Percentiles rank a stretch among this genome's conserved stretches.
These are phyloP conservation scores for Cynopterus sphinx DNA, from an alignment of 2,797 vertebrate species.

Conservation along the genomic window DNA sequence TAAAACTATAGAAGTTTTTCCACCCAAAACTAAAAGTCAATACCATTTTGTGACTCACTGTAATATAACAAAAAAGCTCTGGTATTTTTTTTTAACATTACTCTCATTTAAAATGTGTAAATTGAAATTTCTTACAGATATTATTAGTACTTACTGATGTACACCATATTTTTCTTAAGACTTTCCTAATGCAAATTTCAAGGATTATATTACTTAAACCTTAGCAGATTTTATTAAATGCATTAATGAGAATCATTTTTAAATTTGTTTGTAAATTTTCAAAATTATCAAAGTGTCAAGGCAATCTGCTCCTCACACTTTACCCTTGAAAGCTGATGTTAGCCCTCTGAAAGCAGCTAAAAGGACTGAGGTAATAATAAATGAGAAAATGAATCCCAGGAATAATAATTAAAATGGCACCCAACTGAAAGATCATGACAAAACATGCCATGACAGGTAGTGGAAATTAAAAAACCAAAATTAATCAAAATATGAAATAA, in stretches of 20 bases:
- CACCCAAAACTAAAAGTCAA: background rate
- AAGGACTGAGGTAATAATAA: slow-evolving; percentile 47
- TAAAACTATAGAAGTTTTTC: background rate
- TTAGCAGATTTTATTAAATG: slow-evolving; percentile 66
- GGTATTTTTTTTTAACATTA: background rate
- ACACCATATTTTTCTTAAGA: slow-evolving; percentile 49
- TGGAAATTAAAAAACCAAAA: slow-evolving; percentile 80
- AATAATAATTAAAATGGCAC: slow-evolving; percentile 73
- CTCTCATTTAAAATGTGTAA: slow-evolving; percentile 8
- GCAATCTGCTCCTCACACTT: slow-evolving; percentile 46
- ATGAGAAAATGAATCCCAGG: slow-evolving; percentile 63
- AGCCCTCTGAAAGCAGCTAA: slow-evolving; percentile 53
- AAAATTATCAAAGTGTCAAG: slow-evolving; percentile 71
- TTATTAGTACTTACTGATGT: slow-evolving; percentile 62
- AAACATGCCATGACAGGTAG: slow-evolving; percentile 72
- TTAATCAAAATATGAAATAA: slow-evolving; percentile 81
- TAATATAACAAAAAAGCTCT: background rate
- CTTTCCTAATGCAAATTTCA: slow-evolving; percentile 61
- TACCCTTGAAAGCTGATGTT: slow-evolving; percentile 62
- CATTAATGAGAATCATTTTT: slow-evolving; percentile 60
- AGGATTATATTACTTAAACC: slow-evolving; percentile 56
- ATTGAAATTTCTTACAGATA: slow-evolving; percentile 38
- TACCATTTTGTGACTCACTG: background rate
- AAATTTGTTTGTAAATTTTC: slow-evolving; percentile 70
- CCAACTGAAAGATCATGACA: slow-evolving; percentile 74